Conservation (phyloP, 1,140 invertebrate genomes). For the Ooceraea biroi region DNA sequence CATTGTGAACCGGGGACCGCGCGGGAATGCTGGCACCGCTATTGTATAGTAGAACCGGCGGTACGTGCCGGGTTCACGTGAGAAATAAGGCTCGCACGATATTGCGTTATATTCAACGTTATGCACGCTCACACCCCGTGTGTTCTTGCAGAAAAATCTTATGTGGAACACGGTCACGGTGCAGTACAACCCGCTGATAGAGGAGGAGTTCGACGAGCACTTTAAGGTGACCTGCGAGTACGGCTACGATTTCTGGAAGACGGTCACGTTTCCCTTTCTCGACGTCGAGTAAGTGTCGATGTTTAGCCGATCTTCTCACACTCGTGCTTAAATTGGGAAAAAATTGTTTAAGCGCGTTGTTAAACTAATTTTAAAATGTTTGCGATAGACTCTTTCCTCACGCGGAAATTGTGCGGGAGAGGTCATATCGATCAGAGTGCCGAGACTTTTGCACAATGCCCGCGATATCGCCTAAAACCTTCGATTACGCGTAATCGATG, state of each 20-base stretch:
- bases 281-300: slow-evolving; percentile 95
- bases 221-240: slow-evolving; percentile 99
- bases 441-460: background rate
- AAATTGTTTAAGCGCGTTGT: too few species aligned
- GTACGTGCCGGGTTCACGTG: background rate
- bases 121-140: background rate
- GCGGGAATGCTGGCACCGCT: slow-evolving; percentile 19
- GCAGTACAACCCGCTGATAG: slow-evolving; percentile 97
- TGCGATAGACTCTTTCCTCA: too few species aligned
- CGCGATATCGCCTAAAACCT: slow-evolving; percentile 37
- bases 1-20: background rate
- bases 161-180: slow-evolving; percentile 99
- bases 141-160: slow-evolving; percentile 92
- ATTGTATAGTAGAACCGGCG: background rate
- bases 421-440: slow-evolving; percentile 18
- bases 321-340: background rate
- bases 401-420: background rate
- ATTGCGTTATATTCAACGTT: background rate
- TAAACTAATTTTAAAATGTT: too few species aligned
- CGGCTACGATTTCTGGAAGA: slow-evolving; percentile 98
- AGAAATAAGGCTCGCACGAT: slow-evolving; percentile 8
- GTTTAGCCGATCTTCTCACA: background rate
- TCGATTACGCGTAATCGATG: slow-evolving; percentile 33
- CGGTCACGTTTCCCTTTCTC: slow-evolving; percentile 97
- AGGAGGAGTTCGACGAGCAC: slow-evolving; percentile 97